Conservation (phyloP, 2,888 invertebrate species). For the Sicus ferrugineus region DNA sequence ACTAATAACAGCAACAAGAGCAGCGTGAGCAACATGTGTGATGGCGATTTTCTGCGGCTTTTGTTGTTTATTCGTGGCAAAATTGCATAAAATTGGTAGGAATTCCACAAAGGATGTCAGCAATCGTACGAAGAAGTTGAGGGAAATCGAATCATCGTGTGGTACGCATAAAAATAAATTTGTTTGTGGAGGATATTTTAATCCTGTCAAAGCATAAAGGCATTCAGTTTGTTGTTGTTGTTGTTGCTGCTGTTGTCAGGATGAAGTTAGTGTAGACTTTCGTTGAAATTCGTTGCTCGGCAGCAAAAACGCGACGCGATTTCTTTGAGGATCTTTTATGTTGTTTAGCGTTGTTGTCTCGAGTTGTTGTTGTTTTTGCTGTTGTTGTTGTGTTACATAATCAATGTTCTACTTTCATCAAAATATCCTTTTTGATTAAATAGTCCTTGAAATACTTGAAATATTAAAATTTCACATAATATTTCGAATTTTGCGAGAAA, state of each 20-base stretch:
- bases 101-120: slow-evolving; percentile 14
- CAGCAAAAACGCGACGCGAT: background rate
- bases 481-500: too few relatives aligned
- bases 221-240: background rate
- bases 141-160: slow-evolving; percentile 15
- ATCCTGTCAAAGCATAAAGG: slow-evolving; percentile 58
- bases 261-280: too few relatives aligned
- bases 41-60: slow-evolving; percentile 10
- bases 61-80: slow-evolving; percentile 7
- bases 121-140: background rate
- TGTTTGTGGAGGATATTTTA: slow-evolving; percentile 38
- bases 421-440: too few relatives aligned
- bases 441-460: too few relatives aligned
- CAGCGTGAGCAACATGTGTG: slow-evolving; percentile 6
- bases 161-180: slow-evolving; percentile 29
- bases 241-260: background rate
- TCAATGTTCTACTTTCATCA: too few relatives aligned
- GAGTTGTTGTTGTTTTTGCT: too few relatives aligned
- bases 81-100: slow-evolving; percentile 19
- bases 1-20: background rate
- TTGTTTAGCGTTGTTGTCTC: background rate
- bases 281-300: too few relatives aligned
- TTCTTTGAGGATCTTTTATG: background rate
- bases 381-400: too few relatives aligned
- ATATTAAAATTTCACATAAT: too few relatives aligned